Percentiles rank a stretch among this genome's conserved stretches.
Evolutionary conservation across 2,113 vertebrate genomes (phyloP).

Genomic region (Felis chaus): DNA sequence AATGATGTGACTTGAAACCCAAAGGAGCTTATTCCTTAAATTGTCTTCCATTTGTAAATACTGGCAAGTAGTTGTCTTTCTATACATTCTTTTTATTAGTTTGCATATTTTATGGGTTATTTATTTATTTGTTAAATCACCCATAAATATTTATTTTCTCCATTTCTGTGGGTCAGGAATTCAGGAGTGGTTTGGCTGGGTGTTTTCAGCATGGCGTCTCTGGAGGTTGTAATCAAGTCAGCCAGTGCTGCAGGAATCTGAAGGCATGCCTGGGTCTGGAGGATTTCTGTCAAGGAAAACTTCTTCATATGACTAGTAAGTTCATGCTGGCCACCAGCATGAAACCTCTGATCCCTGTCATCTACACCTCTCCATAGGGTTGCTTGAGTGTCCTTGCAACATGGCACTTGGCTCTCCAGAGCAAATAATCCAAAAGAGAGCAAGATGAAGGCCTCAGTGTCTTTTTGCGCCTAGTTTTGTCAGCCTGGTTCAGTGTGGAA

Average conservation of each 20-base stretch:
- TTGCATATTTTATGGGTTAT: not conserved
- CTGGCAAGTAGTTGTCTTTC: not conserved
- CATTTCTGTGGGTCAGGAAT: not conserved
- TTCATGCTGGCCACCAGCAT: not conserved
- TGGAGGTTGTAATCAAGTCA: not conserved
- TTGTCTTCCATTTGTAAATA: not conserved
- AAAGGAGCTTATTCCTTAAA: not conserved
- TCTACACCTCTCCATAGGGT: not conserved
- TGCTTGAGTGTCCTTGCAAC: not conserved
- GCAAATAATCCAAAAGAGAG: not conserved
- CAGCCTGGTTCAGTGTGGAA: not conserved
- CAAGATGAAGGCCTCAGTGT: not conserved
- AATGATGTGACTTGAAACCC: conserved; percentile 1
- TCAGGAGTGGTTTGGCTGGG: not conserved
- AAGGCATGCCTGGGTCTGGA: not conserved
- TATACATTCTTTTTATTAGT: not conserved
- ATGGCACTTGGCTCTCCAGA: not conserved
- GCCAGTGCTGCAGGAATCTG: not conserved
- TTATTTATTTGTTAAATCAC: not conserved
- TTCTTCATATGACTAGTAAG: not conserved
- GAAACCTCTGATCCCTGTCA: not conserved
- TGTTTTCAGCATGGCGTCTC: no score
- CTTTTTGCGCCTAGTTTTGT: not conserved
- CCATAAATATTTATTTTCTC: not conserved
- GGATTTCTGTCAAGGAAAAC: not conserved